Conservation (phyloP, 2,888 invertebrate genomes). For the Ceraclea dissimilis region DNA sequence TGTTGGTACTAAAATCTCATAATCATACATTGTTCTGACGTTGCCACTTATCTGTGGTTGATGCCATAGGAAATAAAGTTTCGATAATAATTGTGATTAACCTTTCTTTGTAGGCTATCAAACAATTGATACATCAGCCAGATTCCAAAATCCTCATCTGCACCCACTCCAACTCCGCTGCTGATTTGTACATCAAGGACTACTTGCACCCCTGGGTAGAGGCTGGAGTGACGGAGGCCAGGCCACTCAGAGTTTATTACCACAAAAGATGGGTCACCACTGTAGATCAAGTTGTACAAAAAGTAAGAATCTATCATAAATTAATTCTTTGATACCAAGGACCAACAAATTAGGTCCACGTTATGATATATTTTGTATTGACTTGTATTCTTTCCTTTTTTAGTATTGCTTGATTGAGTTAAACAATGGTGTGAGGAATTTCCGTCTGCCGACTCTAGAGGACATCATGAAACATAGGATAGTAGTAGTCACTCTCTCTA, state of each 20-base stretch:
- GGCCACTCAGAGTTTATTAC: slow-evolving; percentile 72
- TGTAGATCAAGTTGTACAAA: slow-evolving; percentile 61
- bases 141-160: slow-evolving; percentile 69
- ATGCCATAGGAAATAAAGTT: too few species aligned
- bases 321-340: not conserved
- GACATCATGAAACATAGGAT: slow-evolving; percentile 65
- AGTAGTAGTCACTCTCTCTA: slow-evolving; percentile 72
- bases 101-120: slow-evolving; percentile 51
- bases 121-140: slow-evolving; percentile 55
- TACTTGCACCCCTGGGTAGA: slow-evolving; percentile 73
- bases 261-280: slow-evolving; percentile 72
- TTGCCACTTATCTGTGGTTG: too few species aligned
- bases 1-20: too few species aligned
- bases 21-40: too few species aligned
- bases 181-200: slow-evolving; percentile 77
- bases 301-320: slow-evolving; percentile 35
- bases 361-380: too few species aligned
- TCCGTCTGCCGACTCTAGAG: slow-evolving; percentile 61
- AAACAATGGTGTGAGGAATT: slow-evolving; percentile 47
- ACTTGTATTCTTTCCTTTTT: slow-evolving; percentile 28
- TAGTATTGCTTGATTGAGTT: slow-evolving; percentile 66
- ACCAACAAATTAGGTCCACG: too few species aligned
- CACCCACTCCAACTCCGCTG: slow-evolving; percentile 82
- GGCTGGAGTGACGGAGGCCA: slow-evolving; percentile 55
- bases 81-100: too few species aligned